Evolutionary conservation across 53 echinoderm and acorn worm genomes (phyloP).

Genomic region (Holothuria leucospilota): DNA sequence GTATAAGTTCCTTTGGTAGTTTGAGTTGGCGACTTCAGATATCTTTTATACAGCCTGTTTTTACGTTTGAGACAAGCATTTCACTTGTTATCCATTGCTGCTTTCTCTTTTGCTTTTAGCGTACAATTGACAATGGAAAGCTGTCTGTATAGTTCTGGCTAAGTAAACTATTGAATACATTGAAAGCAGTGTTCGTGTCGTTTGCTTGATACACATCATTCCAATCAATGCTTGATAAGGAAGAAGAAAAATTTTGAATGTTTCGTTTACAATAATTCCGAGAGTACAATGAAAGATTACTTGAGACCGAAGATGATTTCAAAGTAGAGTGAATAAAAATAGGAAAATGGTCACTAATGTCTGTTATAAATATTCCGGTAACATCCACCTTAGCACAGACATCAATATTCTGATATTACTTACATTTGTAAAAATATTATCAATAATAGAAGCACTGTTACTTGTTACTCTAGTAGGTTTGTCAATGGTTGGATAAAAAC

Average conservation of each 20-base stretch:
- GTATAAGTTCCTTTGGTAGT: not conserved
- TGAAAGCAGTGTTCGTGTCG: constrained; percentile 6
- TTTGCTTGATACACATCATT: not conserved
- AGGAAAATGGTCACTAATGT: not conserved
- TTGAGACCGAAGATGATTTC: not conserved
- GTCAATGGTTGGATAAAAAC: not conserved
- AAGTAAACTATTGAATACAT: not conserved
- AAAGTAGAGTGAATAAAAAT: not conserved
- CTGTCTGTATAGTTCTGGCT: not conserved
- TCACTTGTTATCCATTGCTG: not conserved
- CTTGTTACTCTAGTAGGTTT: not conserved
- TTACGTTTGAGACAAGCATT: not conserved
- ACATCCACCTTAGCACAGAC: not conserved
- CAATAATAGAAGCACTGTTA: not conserved
- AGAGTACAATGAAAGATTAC: not conserved
- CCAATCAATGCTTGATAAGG: constrained; percentile 11
- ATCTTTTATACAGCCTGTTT: not conserved
- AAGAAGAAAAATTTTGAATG: not conserved
- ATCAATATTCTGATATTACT: constrained; percentile 9
- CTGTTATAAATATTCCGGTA: not conserved
- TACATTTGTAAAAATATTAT: not conserved
- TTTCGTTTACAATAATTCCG: not conserved
- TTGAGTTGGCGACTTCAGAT: not conserved
- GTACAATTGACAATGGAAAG: not conserved
- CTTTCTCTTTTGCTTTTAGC: not conserved